Conservation (phyloP, 2,113 vertebrate genomes). For the Seriola quinqueradiata region DNA sequence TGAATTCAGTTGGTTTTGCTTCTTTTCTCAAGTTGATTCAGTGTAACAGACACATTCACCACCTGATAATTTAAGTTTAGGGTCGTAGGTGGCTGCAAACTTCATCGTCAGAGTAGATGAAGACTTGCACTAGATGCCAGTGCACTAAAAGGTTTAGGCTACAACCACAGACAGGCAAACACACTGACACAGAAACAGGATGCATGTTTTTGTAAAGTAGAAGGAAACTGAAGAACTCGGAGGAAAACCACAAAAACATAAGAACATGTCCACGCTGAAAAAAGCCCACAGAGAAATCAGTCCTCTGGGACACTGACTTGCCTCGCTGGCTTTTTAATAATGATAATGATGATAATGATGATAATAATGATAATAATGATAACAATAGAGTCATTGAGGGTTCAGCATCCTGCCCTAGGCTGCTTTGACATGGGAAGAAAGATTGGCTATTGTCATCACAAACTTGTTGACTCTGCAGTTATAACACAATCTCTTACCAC, state of each 20-base stretch:
- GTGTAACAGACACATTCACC: background rate
- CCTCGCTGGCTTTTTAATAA: background rate
- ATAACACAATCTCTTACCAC: background rate
- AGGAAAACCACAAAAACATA: slow-evolving; percentile 19
- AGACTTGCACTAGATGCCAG: background rate
- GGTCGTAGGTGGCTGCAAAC: background rate
- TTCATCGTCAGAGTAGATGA: background rate
- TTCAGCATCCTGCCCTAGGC: background rate
- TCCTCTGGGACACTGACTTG: background rate
- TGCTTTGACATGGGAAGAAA: background rate
- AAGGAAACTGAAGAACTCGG: slow-evolving; percentile 31
- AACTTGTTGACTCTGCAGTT: slow-evolving; percentile 6
- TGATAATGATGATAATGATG: background rate
- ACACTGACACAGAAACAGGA: slow-evolving; percentile 1
- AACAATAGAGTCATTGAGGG: background rate
- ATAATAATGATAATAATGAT: background rate
- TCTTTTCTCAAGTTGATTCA: background rate
- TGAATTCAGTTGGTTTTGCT: background rate
- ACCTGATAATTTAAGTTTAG: background rate
- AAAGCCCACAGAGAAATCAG: background rate
- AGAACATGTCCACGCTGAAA: background rate
- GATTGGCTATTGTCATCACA: background rate
- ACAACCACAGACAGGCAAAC: background rate
- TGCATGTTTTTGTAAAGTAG: slow-evolving; percentile 37
- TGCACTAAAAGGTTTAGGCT: background rate